Evolutionary conservation across 2,113 vertebrate species (phyloP).

Genomic region (Cryptotis parvus): DNA sequence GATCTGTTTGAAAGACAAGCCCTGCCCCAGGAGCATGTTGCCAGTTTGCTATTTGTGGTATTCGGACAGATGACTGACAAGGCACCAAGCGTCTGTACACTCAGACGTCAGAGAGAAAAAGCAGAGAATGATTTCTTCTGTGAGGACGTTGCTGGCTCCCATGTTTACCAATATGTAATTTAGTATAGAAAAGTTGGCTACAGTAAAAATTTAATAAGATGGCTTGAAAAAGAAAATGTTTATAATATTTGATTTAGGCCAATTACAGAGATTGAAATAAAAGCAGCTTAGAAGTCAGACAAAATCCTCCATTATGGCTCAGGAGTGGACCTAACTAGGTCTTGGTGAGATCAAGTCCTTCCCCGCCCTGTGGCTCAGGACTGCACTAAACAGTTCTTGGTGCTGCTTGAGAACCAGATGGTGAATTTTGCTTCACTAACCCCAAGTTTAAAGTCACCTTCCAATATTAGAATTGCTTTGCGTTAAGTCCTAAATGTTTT

Average conservation of each 20-base stretch:
- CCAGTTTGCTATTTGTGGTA: background rate
- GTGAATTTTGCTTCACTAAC: conserved; percentile 66
- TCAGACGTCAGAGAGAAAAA: background rate
- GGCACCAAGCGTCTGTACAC: background rate
- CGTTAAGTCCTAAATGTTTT: conserved; percentile 62
- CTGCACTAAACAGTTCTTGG: no score
- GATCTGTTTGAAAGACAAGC: conserved; percentile 42
- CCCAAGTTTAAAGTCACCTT: conserved; percentile 47
- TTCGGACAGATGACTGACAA: conserved; percentile 48
- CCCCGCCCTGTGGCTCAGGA: no score
- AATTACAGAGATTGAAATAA: conserved; percentile 36
- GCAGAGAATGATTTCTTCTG: background rate
- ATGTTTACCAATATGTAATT: conserved; percentile 61
- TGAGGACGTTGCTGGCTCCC: background rate
- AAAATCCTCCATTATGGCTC: conserved; percentile 10
- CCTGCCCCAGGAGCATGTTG: background rate
- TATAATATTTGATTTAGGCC: conserved; percentile 8
- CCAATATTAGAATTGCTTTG: conserved; percentile 62
- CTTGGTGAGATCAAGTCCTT: no score
- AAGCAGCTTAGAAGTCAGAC: conserved; percentile 43
- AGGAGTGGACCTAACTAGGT: conserved; percentile 10
- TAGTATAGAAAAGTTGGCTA: background rate
- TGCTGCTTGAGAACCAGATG: background rate
- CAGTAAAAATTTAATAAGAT: conserved; percentile 61
- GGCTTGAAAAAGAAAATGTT: background rate